Conservation (phyloP, 2,888 invertebrate species). For the Stenchaetothrips biformis region DNA sequence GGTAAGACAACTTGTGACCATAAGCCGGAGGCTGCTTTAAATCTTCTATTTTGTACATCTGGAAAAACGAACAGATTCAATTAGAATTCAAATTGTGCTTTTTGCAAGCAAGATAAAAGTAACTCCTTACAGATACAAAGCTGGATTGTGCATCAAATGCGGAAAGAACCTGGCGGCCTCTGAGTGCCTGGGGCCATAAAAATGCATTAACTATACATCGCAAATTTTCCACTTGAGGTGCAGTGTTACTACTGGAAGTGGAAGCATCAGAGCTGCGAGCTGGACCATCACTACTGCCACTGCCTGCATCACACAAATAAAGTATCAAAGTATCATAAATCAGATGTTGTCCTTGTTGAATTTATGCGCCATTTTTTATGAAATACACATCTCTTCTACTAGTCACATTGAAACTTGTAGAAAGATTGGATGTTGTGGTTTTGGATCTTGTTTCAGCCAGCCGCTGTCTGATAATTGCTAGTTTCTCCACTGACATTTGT, state of each 20-base stretch:
- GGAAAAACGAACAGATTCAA: slow-evolving; percentile 60
- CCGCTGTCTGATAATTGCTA: slow-evolving; percentile 59
- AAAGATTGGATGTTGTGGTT: background rate
- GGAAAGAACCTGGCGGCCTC: slow-evolving; percentile 55
- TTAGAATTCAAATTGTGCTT: slow-evolving; percentile 52
- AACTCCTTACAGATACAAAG: slow-evolving; percentile 51
- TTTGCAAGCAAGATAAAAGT: background rate
- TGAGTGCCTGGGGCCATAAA: slow-evolving; percentile 55
- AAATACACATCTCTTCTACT: slow-evolving; percentile 32
- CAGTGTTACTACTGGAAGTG: background rate
- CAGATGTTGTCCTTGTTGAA: too few relatives aligned
- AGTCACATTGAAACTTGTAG: slow-evolving; percentile 35
- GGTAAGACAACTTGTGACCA: slow-evolving; percentile 62
- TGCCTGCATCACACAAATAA: slow-evolving; percentile 32
- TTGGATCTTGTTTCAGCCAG: slow-evolving; percentile 52
- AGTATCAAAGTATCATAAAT: background rate
- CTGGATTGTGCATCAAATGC: slow-evolving; percentile 55
- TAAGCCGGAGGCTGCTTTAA: slow-evolving; percentile 50
- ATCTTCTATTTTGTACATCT: slow-evolving; percentile 24
- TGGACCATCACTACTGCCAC: slow-evolving; percentile 41
- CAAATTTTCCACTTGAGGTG: slow-evolving; percentile 6
- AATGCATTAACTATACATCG: slow-evolving; percentile 46
- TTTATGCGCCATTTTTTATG: background rate
- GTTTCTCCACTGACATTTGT: slow-evolving; percentile 64
- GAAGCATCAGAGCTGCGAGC: slow-evolving; percentile 28